Evolutionary conservation across 2,888 invertebrate genomes (phyloP), one percentile per base, ranked within the genome.

Genomic region (Copidosoma aretas): DNA sequence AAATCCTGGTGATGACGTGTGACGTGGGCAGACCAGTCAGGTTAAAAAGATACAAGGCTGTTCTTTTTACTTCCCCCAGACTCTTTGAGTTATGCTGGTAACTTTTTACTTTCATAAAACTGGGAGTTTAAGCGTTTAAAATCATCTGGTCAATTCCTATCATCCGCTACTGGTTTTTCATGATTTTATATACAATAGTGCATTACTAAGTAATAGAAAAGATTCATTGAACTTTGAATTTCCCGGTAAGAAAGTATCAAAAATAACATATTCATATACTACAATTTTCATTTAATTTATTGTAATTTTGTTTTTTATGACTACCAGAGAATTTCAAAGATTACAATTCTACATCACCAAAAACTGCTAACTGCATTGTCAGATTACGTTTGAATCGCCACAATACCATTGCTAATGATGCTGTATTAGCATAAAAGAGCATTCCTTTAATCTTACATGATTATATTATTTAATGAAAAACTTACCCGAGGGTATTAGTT

Each of bases 81-180:
- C 86, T 98, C 5, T 97, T 95, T 84, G n/a, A 95, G 80, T 95
- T 97, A 80, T 92, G 93, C 76, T 98, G 98, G 98, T 93, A 93
- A 61, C 85, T 98, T 68, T 98, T 95, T 85, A 89, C 97, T 46
- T 92, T 93, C 82, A 91, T 95, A 15, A 94, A 86, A 93, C 93
- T 60, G 92, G 94, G 80, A 93, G 94, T 79, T 90, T 93, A 53
- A 90, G 91, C 64, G 92, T 94, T 32, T 92, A 93, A 59, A 93
- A 96, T 81, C 98, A 98, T 84, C 86, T 99, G 67, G 95, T 99
- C 1, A 95, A 94, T 81, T 97, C 95, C 73, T 96, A 93, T 81
- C 97, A 98, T 84, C 87, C 98, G 59, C 85, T 99, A 60, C 86
- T 97, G 67, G 94, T 95, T 68, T 94, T 95, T 82, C 89, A 97